Evolutionary conservation across 2,888 invertebrate species (phyloP), one percentile per base, ranked within the genome.

Genomic region (Nipponacmea schrenckii): DNA sequence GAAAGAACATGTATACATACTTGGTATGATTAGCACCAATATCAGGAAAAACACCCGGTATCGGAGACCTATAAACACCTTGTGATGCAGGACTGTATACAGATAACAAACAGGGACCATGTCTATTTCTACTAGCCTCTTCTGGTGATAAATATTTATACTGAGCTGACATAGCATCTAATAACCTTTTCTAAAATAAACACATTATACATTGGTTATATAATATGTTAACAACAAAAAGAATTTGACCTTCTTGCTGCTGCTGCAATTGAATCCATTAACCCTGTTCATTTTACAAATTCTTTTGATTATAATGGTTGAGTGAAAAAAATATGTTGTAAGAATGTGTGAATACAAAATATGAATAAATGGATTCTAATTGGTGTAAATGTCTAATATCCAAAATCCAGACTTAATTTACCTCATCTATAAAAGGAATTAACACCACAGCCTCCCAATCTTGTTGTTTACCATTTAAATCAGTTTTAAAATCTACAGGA

Each of bases 401-500:
- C 46, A 46, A 46, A 14, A 14, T 14, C 1, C 46, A 46, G 10
- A n/a, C n/a, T 17, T 50, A 7, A 50, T 17, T 50, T 71, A 87
- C 87, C 90, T 99, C 98, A 79, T 98, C 97, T 0, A 99, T 98
- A 89, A 99, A 99, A 4, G 99, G 99, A 74, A 99, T 91, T 45
- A 99, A 90, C 0, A 98, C 99, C 0, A 99, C 98, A 64, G 99
- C 98, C 83, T 88, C 89, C 99, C 99, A 99, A 70, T 98, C 98
- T 90, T 96, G 98, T 90, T 97, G 98, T 90, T 99, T 99, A 62
- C 99, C 99, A 90, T 99, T 99, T 77, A 99, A 91, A 90, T 99
- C 98, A 72, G 97, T 96, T 83, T 94, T 92, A 90, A 99, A 99
- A 88, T 98, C 96, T 86, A 93, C 94, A 0, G 99, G 99, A 90